phyloP scores from a whole-genome alignment of 2,113 vertebrate species.

The Actinemys pallida region DNA sequence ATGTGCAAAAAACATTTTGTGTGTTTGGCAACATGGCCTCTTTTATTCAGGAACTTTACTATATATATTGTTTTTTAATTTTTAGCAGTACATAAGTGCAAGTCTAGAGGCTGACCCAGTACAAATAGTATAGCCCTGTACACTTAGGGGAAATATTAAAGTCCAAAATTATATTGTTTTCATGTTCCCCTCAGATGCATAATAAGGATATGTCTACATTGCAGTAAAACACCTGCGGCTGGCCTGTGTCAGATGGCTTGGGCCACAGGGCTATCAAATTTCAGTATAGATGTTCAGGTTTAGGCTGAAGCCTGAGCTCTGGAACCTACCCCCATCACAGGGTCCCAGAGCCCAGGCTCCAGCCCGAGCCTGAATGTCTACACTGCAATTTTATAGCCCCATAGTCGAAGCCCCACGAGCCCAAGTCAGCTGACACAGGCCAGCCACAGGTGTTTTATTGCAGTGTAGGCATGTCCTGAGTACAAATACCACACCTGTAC shows the following conservation, averaged over 20 bases:
- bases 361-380: neutral
- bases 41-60: neutral
- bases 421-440: neutral
- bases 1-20: accelerated
- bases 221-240: neutral
- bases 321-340: neutral
- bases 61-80: neutral
- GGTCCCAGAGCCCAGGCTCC: neutral
- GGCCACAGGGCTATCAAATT: neutral
- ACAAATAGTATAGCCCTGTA: neutral
- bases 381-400: neutral
- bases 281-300: neutral
- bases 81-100: neutral
- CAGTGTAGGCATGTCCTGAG: neutral
- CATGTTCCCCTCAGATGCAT: neutral
- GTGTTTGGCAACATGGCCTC: neutral
- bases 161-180: neutral
- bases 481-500: neutral
- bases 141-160: neutral
- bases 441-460: neutral
- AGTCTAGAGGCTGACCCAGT: neutral
- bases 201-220: neutral
- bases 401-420: neutral
- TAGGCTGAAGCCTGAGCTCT: neutral
- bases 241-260: neutral